Conservation (phyloP, 1,140 invertebrate genomes). For the Luehdorfia chinensis region DNA sequence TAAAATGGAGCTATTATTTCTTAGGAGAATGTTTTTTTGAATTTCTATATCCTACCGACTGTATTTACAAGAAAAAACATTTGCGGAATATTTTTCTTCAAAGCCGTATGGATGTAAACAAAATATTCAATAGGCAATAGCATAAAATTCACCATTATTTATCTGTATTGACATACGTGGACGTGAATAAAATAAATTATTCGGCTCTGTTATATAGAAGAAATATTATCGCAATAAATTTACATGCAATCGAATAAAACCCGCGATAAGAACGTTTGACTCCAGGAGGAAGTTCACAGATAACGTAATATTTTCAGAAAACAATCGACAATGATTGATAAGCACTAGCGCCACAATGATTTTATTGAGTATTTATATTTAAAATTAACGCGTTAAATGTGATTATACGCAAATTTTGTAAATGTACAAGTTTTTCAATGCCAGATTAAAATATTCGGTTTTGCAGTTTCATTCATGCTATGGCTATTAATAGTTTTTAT, state of each 20-base stretch:
- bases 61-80: too few relatives aligned
- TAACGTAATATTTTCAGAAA: conserved; percentile 40
- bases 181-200: conserved; percentile 22
- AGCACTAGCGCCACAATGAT: conserved; percentile 19
- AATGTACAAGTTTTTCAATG: background rate
- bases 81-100: too few relatives aligned
- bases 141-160: too few relatives aligned
- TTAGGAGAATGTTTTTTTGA: too few relatives aligned
- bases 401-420: conserved; percentile 2
- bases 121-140: too few relatives aligned
- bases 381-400: conserved; percentile 4
- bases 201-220: conserved; percentile 16
- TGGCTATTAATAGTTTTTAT: too few relatives aligned
- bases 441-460: background rate
- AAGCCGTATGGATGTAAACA: too few relatives aligned
- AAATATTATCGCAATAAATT: conserved; percentile 20
- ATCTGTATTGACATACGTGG: background rate
- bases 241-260: conserved; percentile 17
- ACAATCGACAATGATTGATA: conserved; percentile 30
- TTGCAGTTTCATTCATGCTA: background rate
- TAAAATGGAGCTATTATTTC: too few relatives aligned
- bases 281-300: conserved; percentile 43
- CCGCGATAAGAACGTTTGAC: conserved; percentile 24
- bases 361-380: conserved; percentile 8
- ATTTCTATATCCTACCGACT: too few relatives aligned